These are phyloP conservation scores for Sinosuthora webbiana DNA, from an alignment of 2,113 vertebrate genomes.

Conservation along the genomic window DNA sequence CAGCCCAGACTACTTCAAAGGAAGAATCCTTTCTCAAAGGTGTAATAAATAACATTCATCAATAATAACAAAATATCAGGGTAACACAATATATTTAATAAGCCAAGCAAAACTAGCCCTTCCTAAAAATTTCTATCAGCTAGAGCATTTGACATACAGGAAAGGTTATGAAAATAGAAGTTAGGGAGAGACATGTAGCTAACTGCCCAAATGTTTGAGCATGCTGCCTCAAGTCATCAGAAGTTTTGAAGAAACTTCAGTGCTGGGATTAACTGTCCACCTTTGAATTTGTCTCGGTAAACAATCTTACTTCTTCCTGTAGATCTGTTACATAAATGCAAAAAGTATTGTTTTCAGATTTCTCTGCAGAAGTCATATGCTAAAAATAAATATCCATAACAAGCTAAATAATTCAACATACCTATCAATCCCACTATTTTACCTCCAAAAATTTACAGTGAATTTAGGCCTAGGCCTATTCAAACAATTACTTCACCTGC, in stretches of 20 bases:
- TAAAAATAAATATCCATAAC: background rate
- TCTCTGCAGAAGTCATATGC: background rate
- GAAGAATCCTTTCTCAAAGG: background rate
- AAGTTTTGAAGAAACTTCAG: background rate
- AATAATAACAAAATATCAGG: background rate
- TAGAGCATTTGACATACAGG: background rate
- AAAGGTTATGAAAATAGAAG: background rate
- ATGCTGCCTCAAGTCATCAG: background rate
- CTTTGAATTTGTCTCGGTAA: background rate
- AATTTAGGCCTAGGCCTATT: background rate
- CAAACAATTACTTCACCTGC: background rate
- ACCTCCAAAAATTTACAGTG: background rate
- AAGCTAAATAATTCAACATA: conserved; percentile 10
- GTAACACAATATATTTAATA: background rate
- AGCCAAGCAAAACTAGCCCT: background rate
- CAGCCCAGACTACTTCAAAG: background rate
- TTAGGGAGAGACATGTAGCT: background rate
- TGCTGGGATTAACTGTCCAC: background rate
- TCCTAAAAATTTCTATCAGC: background rate
- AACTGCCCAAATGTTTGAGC: background rate
- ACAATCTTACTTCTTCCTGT: background rate
- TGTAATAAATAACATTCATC: background rate
- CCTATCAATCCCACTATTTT: background rate
- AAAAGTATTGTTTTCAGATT: background rate
- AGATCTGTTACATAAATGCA: background rate